Conservation (phyloP, 2,888 invertebrate species). For the Melanotus villosus region DNA sequence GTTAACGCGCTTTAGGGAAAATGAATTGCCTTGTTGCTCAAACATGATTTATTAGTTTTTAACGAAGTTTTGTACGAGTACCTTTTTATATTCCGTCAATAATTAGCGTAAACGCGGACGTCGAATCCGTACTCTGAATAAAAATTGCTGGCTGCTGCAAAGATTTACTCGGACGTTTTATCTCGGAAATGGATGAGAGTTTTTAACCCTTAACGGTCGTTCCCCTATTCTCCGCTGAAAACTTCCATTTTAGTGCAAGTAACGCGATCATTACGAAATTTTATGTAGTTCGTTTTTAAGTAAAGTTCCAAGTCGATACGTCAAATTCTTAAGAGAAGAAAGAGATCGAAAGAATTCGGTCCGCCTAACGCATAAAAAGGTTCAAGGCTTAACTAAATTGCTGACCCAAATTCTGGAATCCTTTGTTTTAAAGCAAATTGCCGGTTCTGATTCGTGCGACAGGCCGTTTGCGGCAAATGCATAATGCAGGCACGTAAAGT, state of each 20-base stretch:
- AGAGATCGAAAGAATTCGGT: no score
- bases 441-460: not conserved
- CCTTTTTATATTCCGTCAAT: constrained; percentile 29
- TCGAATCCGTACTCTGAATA: constrained; percentile 2
- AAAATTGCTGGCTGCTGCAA: constrained; percentile 13
- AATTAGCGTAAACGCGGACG: constrained; percentile 26
- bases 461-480: no score
- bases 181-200: constrained; percentile 19
- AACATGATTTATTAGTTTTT: constrained; percentile 42
- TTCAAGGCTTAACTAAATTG: no score
- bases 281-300: not conserved
- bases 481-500: not conserved
- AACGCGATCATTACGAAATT: constrained; percentile 17
- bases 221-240: not conserved
- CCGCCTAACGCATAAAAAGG: no score
- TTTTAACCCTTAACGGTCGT: constrained; percentile 11
- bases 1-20: constrained; percentile 38
- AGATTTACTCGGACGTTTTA: not conserved
- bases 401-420: no score
- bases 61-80: constrained; percentile 34
- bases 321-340: no score
- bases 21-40: constrained; percentile 41
- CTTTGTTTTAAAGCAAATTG: not conserved
- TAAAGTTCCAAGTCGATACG: no score
- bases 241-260: constrained; percentile 24